These are phyloP conservation scores for Cavia aperea DNA, from an alignment of 2,113 vertebrate genomes.

Conservation along the genomic window DNA sequence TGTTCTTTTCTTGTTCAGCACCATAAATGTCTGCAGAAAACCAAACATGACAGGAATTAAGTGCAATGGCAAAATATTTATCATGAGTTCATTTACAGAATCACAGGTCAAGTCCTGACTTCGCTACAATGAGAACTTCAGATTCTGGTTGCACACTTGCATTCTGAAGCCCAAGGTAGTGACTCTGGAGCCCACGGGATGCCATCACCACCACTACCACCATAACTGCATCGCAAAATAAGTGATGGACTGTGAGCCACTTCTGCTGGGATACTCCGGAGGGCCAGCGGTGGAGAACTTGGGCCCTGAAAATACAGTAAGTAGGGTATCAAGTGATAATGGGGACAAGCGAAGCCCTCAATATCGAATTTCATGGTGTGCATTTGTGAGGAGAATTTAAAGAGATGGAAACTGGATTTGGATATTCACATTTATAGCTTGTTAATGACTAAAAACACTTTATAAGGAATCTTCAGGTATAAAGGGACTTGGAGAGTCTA, in stretches of 20 bases:
- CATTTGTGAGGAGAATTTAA: not conserved
- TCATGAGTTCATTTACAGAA: not conserved
- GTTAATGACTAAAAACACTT: not conserved
- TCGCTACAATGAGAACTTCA: not conserved
- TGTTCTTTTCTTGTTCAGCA: slow-evolving; percentile 94
- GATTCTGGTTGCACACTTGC: not conserved
- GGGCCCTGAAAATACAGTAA: not conserved
- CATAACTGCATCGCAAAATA: not conserved
- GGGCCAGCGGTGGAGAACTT: not conserved
- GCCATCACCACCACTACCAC: not conserved
- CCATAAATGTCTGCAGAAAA: slow-evolving; percentile 90
- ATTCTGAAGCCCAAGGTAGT: not conserved
- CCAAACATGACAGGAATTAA: slow-evolving; percentile 1
- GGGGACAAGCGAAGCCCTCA: not conserved
- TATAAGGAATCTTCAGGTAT: not conserved
- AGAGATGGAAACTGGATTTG: not conserved
- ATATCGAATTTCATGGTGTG: not conserved
- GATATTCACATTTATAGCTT: not conserved
- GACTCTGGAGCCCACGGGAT: not conserved
- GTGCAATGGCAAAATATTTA: not conserved
- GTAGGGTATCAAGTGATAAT: not conserved
- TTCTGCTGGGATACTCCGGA: not conserved
- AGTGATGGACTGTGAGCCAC: not conserved
- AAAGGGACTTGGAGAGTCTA: not conserved
- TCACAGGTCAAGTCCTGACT: not conserved